Percentiles rank a stretch among this genome's conserved stretches.
These are phyloP conservation scores for Amphimedon queenslandica DNA, from an alignment of 37 sponge, comb jelly and placozoan species.

Conservation along the genomic window DNA sequence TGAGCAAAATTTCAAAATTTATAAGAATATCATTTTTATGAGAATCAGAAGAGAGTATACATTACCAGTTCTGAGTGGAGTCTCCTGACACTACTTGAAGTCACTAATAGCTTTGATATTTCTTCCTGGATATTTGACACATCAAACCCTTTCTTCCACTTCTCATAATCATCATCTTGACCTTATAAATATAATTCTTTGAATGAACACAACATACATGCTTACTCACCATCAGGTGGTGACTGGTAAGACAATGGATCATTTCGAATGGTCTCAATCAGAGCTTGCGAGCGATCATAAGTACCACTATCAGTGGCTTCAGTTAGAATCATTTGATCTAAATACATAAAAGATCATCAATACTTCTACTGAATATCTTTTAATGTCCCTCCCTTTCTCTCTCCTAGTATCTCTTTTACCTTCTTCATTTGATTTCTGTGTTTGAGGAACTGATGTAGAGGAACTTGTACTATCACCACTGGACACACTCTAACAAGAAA, in stretches of 20 bases:
- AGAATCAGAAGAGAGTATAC: background rate
- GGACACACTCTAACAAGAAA: no score
- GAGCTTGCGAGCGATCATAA: slow-evolving; percentile 47
- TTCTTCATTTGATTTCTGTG: no score
- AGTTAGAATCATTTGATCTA: no score
- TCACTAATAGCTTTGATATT: slow-evolving; percentile 59
- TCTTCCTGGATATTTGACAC: slow-evolving; percentile 40
- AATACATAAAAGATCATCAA: no score
- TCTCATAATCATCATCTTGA: slow-evolving; percentile 7
- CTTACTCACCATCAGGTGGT: slow-evolving; percentile 13
- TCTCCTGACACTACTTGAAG: slow-evolving; percentile 32
- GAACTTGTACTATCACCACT: no score
- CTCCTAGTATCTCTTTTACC: background rate
- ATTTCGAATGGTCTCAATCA: slow-evolving; percentile 33
- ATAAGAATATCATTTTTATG: no score
- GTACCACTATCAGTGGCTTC: background rate
- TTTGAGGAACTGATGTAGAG: no score
- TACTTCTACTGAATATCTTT: background rate
- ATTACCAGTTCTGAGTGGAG: slow-evolving; percentile 53
- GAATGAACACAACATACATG: background rate
- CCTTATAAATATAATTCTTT: background rate
- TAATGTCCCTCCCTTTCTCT: background rate
- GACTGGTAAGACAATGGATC: slow-evolving; percentile 21
- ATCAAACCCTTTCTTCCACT: slow-evolving; percentile 49
- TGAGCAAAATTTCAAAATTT: no score